These are phyloP conservation scores for Epinephelus lanceolatus DNA, from an alignment of 2,113 vertebrate genomes.

Conservation along the genomic window DNA sequence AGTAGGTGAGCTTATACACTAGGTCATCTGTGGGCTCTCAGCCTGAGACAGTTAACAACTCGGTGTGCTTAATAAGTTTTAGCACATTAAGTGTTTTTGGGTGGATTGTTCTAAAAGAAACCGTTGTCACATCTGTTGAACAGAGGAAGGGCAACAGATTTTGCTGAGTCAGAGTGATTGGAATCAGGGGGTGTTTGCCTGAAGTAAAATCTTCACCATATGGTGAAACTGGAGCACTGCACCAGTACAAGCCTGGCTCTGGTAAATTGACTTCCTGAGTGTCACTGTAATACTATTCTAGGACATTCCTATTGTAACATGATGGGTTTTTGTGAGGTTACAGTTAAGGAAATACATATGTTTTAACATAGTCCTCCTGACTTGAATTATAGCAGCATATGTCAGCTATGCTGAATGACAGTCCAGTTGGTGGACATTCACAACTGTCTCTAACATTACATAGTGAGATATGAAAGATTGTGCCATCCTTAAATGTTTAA, in stretches of 20 bases:
- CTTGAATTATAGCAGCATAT: constrained; percentile 39
- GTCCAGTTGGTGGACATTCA: not conserved
- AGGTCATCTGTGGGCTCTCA: constrained; percentile 1
- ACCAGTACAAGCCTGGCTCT: constrained; percentile 14
- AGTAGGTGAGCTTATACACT: constrained; percentile 15
- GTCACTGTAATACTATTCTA: constrained; percentile 36
- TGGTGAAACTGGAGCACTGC: constrained; percentile 65
- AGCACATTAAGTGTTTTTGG: constrained; percentile 38
- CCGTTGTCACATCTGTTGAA: constrained; percentile 73
- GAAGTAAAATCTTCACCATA: constrained; percentile 69
- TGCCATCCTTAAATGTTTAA: not conserved
- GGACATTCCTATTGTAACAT: constrained; percentile 31
- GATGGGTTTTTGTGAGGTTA: constrained; percentile 27
- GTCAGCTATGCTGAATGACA: not conserved
- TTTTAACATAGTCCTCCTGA: constrained; percentile 40
- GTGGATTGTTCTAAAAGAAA: constrained; percentile 39
- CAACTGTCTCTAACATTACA: not conserved
- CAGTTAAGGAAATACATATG: constrained; percentile 35
- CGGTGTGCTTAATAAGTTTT: constrained; percentile 1
- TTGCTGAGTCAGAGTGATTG: constrained; percentile 76
- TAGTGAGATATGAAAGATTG: not conserved
- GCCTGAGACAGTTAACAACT: constrained; percentile 2
- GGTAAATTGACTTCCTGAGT: constrained; percentile 55
- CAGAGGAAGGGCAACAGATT: constrained; percentile 64
- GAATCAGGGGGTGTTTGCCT: constrained; percentile 61